phyloP scores from a whole-genome alignment of 2,888 invertebrate genomes.

The Plebejus melissa region DNA sequence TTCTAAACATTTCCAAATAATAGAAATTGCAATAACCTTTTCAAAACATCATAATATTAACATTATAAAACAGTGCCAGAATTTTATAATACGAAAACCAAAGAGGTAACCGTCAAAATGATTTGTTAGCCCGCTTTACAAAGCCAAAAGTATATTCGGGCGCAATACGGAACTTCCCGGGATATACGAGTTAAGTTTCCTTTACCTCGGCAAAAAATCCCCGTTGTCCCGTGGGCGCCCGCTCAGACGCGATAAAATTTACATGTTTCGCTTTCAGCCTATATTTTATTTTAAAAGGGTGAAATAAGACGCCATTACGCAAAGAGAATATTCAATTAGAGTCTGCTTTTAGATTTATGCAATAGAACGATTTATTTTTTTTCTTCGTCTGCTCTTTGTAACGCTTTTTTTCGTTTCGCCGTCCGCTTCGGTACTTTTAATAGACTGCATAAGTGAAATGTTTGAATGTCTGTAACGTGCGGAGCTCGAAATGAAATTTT shows the following conservation, averaged over 20 bases:
- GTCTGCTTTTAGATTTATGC: constrained; percentile 66
- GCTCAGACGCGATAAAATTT: constrained; percentile 73
- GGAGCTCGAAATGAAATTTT: constrained; percentile 3
- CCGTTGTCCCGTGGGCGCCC: constrained; percentile 54
- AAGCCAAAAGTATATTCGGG: constrained; percentile 68
- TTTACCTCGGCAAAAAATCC: constrained; percentile 66
- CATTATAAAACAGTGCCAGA: constrained; percentile 7
- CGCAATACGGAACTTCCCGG: constrained; percentile 65
- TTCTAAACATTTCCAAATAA: no score
- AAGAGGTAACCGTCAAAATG: constrained; percentile 42
- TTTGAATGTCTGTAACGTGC: constrained; percentile 22
- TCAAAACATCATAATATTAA: background rate
- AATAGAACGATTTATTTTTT: constrained; percentile 52
- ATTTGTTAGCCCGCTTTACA: constrained; percentile 64
- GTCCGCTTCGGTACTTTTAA: constrained; percentile 27
- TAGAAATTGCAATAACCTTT: background rate
- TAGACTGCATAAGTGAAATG: constrained; percentile 23
- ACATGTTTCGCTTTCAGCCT: constrained; percentile 72
- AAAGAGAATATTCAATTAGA: constrained; percentile 77
- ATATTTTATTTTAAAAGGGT: constrained; percentile 76
- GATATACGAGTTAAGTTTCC: constrained; percentile 74
- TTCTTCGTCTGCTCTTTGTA: constrained; percentile 43
- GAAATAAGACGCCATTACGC: constrained; percentile 71
- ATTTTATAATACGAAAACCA: constrained; percentile 14
- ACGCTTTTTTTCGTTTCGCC: constrained; percentile 37